Conservation (phyloP, 2,888 invertebrate species). For the Pemphredon lugubris region DNA sequence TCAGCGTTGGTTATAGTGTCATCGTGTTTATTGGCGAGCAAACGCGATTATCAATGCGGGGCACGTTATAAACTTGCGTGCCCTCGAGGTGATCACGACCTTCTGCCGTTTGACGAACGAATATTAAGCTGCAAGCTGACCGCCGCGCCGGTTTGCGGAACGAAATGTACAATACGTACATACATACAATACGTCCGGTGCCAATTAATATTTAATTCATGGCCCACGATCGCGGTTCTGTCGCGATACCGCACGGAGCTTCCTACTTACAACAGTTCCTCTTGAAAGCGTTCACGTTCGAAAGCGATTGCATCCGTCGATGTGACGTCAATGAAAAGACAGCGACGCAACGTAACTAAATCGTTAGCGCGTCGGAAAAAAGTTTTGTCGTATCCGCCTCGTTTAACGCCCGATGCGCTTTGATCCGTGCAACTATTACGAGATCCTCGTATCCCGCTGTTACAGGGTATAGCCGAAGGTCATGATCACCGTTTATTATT, state of each 20-base stretch:
- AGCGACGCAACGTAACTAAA: too few relatives aligned
- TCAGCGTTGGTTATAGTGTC: slow-evolving; percentile 7
- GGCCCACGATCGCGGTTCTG: background rate
- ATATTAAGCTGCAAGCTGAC: slow-evolving; percentile 38
- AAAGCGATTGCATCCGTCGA: background rate
- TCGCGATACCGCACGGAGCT: background rate
- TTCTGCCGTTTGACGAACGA: slow-evolving; percentile 51
- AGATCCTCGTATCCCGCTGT: too few relatives aligned
- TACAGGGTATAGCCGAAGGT: too few relatives aligned
- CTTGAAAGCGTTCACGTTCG: background rate
- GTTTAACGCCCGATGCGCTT: too few relatives aligned
- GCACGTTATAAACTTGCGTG: slow-evolving; percentile 55
- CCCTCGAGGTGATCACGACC: slow-evolving; percentile 58
- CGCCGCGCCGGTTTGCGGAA: slow-evolving; percentile 14
- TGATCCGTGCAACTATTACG: too few relatives aligned
- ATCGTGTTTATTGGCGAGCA: slow-evolving; percentile 22
- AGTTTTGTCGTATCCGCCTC: too few relatives aligned
- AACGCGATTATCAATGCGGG: slow-evolving; percentile 53
- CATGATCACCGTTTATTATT: too few relatives aligned
- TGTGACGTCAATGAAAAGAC: background rate
- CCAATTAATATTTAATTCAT: slow-evolving; percentile 22
- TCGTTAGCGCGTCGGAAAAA: too few relatives aligned
- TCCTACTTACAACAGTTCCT: background rate
- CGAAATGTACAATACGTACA: background rate
- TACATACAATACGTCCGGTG: slow-evolving; percentile 10